These are phyloP conservation scores for Caenorhabditis becei DNA, from an alignment of 2,888 invertebrate species.

Conservation along the genomic window DNA sequence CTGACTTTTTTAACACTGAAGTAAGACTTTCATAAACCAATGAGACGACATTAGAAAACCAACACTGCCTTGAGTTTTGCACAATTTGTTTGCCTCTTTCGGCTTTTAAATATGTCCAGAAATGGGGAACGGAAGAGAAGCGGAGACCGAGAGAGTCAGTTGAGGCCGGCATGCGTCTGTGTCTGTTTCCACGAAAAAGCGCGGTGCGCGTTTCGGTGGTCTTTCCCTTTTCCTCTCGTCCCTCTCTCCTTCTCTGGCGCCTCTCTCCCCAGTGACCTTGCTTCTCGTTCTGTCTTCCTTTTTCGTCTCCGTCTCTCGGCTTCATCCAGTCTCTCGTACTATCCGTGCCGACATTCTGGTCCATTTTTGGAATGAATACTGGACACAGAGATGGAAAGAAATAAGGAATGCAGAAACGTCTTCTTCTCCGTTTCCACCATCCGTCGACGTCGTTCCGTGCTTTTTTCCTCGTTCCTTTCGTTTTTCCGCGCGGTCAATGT, in stretches of 20 bases:
- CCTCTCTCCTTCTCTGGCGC: conserved; percentile 10
- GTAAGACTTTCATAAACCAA: too few relatives aligned
- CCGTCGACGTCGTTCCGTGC: not conserved
- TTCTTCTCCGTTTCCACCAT: not conserved
- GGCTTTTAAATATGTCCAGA: not conserved
- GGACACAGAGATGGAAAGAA: not conserved
- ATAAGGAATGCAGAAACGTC: not conserved
- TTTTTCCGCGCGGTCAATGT: conserved; percentile 21
- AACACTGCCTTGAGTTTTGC: too few relatives aligned
- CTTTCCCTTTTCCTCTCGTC: conserved; percentile 10
- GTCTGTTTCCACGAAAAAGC: conserved; percentile 53
- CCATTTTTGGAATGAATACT: conserved; percentile 31
- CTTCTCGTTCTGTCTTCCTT: conserved; percentile 30
- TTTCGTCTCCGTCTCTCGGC: conserved; percentile 31
- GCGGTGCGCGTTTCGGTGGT: conserved; percentile 27
- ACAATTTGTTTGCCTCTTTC: not conserved
- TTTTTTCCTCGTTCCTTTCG: conserved; percentile 16
- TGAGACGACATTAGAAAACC: too few relatives aligned
- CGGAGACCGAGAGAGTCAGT: conserved; percentile 7
- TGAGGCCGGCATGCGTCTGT: conserved; percentile 30
- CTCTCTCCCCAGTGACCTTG: conserved; percentile 37
- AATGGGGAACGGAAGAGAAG: not conserved
- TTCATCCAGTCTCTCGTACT: conserved; percentile 14
- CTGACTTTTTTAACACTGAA: too few relatives aligned
- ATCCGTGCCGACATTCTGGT: conserved; percentile 10